Evolutionary conservation across 2,888 invertebrate genomes (phyloP).

Genomic region (Drosophila demipolita): DNA sequence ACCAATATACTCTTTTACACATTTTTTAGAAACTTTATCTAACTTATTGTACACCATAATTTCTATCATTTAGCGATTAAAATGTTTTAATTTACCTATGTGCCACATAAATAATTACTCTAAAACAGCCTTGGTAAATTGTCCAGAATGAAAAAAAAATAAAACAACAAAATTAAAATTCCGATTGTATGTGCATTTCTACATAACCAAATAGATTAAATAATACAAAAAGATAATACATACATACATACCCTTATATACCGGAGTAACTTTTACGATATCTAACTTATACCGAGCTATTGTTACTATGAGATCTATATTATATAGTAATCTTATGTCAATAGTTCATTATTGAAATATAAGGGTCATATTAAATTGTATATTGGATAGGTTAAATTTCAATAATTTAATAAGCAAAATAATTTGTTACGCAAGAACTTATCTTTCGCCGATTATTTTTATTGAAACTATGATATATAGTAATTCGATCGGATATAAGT

Average conservation of each 20-base stretch:
- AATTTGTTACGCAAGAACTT: too few species aligned
- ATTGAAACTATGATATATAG: too few species aligned
- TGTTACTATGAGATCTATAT: not conserved
- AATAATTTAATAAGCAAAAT: not conserved
- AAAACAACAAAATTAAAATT: not conserved
- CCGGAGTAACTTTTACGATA: rapidly evolving
- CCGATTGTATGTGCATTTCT: not conserved
- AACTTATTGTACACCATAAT: not conserved
- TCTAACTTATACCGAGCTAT: not conserved
- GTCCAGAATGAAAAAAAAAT: not conserved
- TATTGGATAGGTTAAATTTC: not conserved
- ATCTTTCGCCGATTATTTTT: too few species aligned
- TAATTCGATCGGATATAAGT: too few species aligned
- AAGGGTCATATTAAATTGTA: not conserved
- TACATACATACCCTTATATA: not conserved
- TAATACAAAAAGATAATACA: constrained; percentile 8
- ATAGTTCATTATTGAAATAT: too few species aligned
- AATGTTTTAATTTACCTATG: constrained; percentile 25
- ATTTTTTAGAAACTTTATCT: not conserved
- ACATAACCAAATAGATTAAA: not conserved
- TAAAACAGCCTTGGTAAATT: not conserved
- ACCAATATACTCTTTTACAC: too few species aligned
- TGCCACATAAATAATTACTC: not conserved
- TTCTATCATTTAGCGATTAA: constrained; percentile 24
- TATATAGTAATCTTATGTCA: too few species aligned